Conservation (phyloP, 2,888 invertebrate species). For the Podotricha telesiphe region DNA sequence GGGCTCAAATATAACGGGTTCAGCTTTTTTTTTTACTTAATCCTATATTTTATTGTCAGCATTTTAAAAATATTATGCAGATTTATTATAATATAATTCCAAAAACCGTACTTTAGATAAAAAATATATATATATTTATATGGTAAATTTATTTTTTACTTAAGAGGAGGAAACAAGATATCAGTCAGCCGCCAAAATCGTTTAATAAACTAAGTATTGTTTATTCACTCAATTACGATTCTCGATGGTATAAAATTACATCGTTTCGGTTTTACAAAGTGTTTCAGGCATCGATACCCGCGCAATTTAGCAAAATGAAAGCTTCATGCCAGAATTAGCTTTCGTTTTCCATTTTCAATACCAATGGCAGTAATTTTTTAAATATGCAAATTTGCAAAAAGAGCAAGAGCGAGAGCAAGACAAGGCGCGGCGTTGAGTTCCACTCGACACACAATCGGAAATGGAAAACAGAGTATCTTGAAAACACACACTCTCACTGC, state of each 20-base stretch:
- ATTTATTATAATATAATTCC: conserved; percentile 19
- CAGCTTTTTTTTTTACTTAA: conserved; percentile 41
- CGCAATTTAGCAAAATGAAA: conserved; percentile 21
- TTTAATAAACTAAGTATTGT: conserved; percentile 23
- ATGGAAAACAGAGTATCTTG: too few relatives aligned
- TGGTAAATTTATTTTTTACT: neutral
- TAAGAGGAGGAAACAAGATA: conserved; percentile 6
- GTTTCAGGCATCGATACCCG: conserved; percentile 17
- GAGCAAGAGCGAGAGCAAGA: too few relatives aligned
- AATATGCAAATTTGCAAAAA: too few relatives aligned
- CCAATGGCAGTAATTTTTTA: neutral
- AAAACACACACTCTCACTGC: too few relatives aligned
- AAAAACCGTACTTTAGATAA: too few relatives aligned
- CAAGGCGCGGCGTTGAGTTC: too few relatives aligned
- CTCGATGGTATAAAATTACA: conserved; percentile 24
- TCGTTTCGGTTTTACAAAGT: conserved; percentile 23
- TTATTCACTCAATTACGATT: conserved; percentile 18
- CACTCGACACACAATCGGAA: too few relatives aligned
- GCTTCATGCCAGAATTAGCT: conserved; percentile 17
- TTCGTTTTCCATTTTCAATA: neutral
- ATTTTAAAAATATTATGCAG: conserved; percentile 24
- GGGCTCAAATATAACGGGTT: conserved; percentile 41
- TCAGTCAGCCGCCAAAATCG: conserved; percentile 10
- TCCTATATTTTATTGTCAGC: conserved; percentile 35
- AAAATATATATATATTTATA: neutral